Conservation (phyloP, 2,888 invertebrate species). For the Callyntrura sp. region DNA sequence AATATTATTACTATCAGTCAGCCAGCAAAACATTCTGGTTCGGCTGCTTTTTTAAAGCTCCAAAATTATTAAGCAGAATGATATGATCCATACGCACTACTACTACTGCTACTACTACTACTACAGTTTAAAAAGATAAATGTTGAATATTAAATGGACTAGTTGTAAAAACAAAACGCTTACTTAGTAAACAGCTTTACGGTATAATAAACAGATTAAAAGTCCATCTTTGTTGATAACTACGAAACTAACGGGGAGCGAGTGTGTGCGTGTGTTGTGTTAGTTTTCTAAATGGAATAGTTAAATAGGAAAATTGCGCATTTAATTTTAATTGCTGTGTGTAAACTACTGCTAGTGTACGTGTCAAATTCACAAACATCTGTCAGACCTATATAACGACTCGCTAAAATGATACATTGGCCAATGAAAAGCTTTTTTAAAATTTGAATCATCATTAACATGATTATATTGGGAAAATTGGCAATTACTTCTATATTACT, state of each 20-base stretch:
- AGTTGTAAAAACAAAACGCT: constrained; percentile 11
- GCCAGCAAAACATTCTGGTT: constrained; percentile 39
- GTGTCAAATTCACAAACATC: not conserved
- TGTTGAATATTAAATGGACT: constrained; percentile 2
- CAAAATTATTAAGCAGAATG: not conserved
- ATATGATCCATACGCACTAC: not conserved
- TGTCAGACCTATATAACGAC: not conserved
- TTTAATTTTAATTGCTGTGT: constrained; percentile 39
- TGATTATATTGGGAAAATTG: constrained; percentile 37
- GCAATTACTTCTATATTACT: not conserved
- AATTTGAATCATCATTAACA: constrained; percentile 8
- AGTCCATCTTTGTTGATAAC: constrained; percentile 11
- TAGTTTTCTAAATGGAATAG: constrained; percentile 35
- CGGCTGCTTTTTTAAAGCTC: constrained; percentile 12
- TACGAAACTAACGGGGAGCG: not conserved
- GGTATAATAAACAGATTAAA: constrained; percentile 17
- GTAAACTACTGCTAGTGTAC: not conserved
- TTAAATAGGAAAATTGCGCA: constrained; percentile 44
- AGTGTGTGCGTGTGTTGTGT: not conserved
- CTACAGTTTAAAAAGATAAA: not conserved
- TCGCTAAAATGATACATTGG: constrained; percentile 17
- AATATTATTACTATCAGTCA: constrained; percentile 28
- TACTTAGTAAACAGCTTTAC: constrained; percentile 27
- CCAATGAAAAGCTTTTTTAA: constrained; percentile 22
- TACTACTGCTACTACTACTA: too few relatives aligned